Percentiles rank a stretch among this genome's conserved stretches.
These are phyloP conservation scores for Nephotettix cincticeps DNA, from an alignment of 1,140 invertebrate species.

Conservation along the genomic window DNA sequence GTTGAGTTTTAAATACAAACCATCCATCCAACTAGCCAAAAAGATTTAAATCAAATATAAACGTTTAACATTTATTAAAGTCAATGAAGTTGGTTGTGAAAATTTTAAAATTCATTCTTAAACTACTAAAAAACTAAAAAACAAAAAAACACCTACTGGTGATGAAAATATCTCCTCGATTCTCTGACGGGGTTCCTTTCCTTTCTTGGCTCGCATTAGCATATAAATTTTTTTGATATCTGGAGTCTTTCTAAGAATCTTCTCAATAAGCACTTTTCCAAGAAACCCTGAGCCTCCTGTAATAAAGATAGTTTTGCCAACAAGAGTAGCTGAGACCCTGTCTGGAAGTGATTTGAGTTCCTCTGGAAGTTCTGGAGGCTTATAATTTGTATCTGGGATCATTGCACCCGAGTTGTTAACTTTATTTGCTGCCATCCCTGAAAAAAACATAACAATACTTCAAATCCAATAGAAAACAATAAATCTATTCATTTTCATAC, in stretches of 20 bases:
- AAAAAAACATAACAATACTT: no score
- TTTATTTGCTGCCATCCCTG: neutral
- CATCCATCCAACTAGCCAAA: no score
- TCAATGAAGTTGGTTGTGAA: no score
- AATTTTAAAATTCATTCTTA: no score
- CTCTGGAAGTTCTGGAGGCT: constrained; percentile 29
- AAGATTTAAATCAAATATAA: no score
- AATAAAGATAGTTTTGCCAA: constrained; percentile 54
- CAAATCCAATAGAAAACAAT: no score
- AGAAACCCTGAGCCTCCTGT: constrained; percentile 68
- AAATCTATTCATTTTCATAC: no score
- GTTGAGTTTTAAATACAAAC: no score
- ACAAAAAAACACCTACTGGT: constrained; percentile 57
- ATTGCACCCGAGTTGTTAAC: neutral
- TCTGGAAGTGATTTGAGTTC: constrained; percentile 43
- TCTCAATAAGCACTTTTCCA: constrained; percentile 71
- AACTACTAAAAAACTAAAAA: no score
- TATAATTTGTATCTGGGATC: constrained; percentile 30
- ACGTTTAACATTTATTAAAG: no score
- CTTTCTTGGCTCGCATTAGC: constrained; percentile 77
- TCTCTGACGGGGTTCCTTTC: constrained; percentile 63
- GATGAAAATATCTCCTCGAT: constrained; percentile 64
- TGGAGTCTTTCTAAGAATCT: constrained; percentile 58
- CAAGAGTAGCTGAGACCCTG: constrained; percentile 47
- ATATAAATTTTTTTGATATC: constrained; percentile 74